These are phyloP conservation scores for Menidia beryllina DNA, from an alignment of 2,113 vertebrate species.

Conservation along the genomic window DNA sequence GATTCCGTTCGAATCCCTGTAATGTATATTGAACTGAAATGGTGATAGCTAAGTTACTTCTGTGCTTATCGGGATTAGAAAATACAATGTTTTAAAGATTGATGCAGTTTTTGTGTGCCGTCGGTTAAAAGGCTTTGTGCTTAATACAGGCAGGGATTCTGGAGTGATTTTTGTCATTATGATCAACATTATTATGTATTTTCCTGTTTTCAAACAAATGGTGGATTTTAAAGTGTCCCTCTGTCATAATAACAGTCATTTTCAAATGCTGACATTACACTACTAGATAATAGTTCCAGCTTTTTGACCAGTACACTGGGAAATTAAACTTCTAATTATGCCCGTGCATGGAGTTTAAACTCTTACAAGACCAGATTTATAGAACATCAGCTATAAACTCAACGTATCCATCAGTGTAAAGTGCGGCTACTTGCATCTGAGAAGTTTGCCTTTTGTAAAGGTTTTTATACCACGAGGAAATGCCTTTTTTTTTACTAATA, in stretches of 20 bases:
- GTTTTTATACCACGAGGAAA: too few relatives aligned
- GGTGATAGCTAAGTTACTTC: too few relatives aligned
- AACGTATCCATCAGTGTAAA: neutral
- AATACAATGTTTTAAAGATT: too few relatives aligned
- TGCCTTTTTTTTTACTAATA: neutral
- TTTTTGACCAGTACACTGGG: too few relatives aligned
- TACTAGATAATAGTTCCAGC: too few relatives aligned
- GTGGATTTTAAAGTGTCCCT: neutral
- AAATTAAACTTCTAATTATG: neutral
- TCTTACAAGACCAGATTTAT: neutral
- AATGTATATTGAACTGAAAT: too few relatives aligned
- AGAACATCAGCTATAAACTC: too few relatives aligned
- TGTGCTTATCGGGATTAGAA: too few relatives aligned
- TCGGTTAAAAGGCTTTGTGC: neutral
- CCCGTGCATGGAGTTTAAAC: neutral
- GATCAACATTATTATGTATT: slow-evolving; percentile 7
- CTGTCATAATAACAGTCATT: too few relatives aligned
- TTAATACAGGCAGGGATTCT: slow-evolving; percentile 1
- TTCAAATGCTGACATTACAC: neutral
- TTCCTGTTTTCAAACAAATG: neutral
- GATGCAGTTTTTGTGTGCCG: too few relatives aligned
- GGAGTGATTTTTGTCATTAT: slow-evolving; percentile 13
- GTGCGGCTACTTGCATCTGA: neutral
- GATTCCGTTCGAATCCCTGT: too few relatives aligned
- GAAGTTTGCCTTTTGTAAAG: neutral